phyloP scores from a whole-genome alignment of 2,113 vertebrate genomes.

The Sphaerodactylus townsendi region DNA sequence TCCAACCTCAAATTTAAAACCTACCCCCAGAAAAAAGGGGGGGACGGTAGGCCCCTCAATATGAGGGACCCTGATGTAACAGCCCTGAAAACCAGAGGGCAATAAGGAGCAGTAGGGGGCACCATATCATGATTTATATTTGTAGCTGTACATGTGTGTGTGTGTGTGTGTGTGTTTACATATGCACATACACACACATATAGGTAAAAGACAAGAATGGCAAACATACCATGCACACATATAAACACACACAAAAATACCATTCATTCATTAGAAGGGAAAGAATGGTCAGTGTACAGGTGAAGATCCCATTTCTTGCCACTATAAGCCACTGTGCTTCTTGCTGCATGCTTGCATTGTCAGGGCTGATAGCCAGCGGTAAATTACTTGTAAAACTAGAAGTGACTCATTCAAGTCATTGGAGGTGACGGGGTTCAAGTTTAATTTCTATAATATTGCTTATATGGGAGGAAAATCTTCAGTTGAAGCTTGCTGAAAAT shows the following conservation, averaged over 20 bases:
- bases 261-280: neutral
- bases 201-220: too few species aligned
- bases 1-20: too few species aligned
- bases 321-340: neutral
- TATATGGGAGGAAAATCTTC: neutral
- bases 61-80: too few species aligned
- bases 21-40: too few species aligned
- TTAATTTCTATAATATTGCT: slow-evolving; percentile 3
- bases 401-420: neutral
- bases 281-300: fast-evolving
- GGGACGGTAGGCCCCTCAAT: too few species aligned
- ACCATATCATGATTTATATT: slow-evolving; percentile 12
- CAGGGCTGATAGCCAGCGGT: neutral
- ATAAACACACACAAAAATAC: neutral
- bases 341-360: fast-evolving
- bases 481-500: neutral
- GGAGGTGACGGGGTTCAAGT: neutral
- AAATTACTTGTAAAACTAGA: slow-evolving; percentile 14
- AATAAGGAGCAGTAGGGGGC: too few species aligned
- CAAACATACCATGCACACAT: too few species aligned
- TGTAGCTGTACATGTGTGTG: too few species aligned
- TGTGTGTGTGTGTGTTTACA: too few species aligned
- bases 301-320: slow-evolving; percentile 2
- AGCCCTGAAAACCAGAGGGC: too few species aligned
- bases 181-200: too few species aligned